phyloP scores from a whole-genome alignment of 2,113 vertebrate species.

The Hystrix brachyura region DNA sequence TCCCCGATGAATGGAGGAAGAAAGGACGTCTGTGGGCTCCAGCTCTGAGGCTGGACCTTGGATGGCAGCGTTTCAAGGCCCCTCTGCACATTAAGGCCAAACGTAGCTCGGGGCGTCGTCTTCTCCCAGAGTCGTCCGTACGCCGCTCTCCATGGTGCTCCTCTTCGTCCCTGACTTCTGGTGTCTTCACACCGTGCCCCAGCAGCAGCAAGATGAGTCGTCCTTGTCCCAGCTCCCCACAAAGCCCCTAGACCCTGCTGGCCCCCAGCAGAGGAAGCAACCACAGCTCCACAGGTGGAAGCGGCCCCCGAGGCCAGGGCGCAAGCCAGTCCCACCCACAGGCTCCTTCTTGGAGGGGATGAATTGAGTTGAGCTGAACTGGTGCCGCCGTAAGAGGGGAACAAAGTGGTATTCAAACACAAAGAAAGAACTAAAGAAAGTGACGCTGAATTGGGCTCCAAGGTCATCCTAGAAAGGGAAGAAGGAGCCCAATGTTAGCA shows the following conservation, averaged over 20 bases:
- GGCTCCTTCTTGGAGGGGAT: background rate
- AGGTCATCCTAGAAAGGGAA: background rate
- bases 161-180: background rate
- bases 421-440: background rate
- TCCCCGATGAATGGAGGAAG: background rate
- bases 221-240: background rate
- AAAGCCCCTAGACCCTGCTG: background rate
- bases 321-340: background rate
- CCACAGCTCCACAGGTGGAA: background rate
- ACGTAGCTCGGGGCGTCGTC: too few species aligned
- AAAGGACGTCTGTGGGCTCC: too few species aligned
- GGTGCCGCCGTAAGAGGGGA: background rate
- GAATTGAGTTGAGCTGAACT: rapidly evolving
- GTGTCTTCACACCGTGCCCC: background rate
- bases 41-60: too few species aligned
- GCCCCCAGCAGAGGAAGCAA: background rate
- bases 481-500: too few species aligned
- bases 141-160: too few species aligned
- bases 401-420: background rate
- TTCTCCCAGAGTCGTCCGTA: too few species aligned
- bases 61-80: too few species aligned
- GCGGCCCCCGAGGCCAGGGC: background rate
- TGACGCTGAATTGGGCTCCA: too few species aligned
- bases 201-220: background rate
- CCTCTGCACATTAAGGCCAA: too few species aligned